These are phyloP conservation scores for Phyllostomus discolor DNA, from an alignment of 2,113 vertebrate genomes.

Conservation along the genomic window DNA sequence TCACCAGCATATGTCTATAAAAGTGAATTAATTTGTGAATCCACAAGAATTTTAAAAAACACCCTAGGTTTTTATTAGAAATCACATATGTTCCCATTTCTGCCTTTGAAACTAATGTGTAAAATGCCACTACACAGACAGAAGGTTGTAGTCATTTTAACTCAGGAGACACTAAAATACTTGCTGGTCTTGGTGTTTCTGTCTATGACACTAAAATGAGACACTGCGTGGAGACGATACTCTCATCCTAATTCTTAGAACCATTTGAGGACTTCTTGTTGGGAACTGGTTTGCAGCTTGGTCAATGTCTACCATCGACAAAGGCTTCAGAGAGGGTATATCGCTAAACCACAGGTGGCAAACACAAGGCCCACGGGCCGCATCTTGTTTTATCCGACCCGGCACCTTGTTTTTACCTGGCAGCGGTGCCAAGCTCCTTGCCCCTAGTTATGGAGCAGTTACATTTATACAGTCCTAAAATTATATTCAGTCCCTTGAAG, in stretches of 20 bases:
- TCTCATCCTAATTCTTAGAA: not conserved
- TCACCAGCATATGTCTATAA: not conserved
- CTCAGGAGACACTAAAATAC: not conserved
- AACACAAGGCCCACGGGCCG: too few relatives aligned
- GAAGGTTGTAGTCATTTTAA: not conserved
- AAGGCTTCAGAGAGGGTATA: not conserved
- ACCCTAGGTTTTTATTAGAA: slow-evolving; percentile 1
- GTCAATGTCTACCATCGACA: not conserved
- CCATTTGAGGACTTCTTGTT: not conserved
- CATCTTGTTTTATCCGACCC: too few relatives aligned
- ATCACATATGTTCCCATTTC: slow-evolving; percentile 26
- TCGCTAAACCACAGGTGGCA: not conserved
- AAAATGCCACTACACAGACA: not conserved
- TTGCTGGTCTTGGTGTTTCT: not conserved
- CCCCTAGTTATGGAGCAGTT: too few relatives aligned
- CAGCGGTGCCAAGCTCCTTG: too few relatives aligned
- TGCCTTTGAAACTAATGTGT: slow-evolving; percentile 23
- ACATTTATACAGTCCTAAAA: too few relatives aligned
- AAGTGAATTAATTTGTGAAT: slow-evolving; percentile 35
- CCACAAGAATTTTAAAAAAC: not conserved
- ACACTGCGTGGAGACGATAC: not conserved
- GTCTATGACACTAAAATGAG: not conserved
- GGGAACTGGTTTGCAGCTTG: not conserved
- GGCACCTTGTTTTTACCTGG: too few relatives aligned
- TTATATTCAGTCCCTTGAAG: too few relatives aligned